Evolutionary conservation across 2,888 invertebrate genomes (phyloP).

Genomic region (Drosophila differens): DNA sequence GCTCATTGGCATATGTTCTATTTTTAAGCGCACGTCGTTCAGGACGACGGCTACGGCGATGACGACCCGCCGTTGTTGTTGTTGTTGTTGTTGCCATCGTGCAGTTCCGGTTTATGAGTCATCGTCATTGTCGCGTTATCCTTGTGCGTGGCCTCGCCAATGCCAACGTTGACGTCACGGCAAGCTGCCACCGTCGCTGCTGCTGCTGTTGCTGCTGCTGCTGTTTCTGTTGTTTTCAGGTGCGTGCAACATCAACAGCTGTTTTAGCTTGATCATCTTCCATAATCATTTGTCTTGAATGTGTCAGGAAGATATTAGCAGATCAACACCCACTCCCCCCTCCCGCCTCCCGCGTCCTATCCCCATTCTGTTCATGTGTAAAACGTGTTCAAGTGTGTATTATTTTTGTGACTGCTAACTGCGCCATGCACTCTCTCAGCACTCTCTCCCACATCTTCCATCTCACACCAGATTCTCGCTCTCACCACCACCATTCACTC

Average conservation of each 20-base stretch:
- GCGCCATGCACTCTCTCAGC: slow-evolving; percentile 9
- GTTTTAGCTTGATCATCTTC: slow-evolving; percentile 47
- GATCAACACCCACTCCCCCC: slow-evolving; percentile 18
- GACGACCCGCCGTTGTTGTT: neutral
- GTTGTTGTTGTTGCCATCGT: slow-evolving; percentile 29
- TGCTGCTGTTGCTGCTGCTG: neutral
- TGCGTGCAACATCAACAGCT: slow-evolving; percentile 63
- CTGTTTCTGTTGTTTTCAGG: slow-evolving; percentile 58
- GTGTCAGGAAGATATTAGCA: slow-evolving; percentile 37
- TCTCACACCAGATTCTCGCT: slow-evolving; percentile 18
- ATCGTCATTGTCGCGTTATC: slow-evolving; percentile 61
- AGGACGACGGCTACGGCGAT: slow-evolving; percentile 45
- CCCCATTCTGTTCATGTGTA: slow-evolving; percentile 13
- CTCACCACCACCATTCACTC: slow-evolving; percentile 19
- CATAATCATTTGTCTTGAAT: slow-evolving; percentile 33
- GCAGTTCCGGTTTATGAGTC: slow-evolving; percentile 75
- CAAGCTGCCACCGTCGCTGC: slow-evolving; percentile 11
- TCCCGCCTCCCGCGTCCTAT: neutral
- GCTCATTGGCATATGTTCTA: slow-evolving; percentile 77
- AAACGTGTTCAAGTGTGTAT: slow-evolving; percentile 59
- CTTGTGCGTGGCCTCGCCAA: slow-evolving; percentile 75
- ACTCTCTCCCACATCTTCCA: neutral
- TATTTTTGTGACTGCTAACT: slow-evolving; percentile 69
- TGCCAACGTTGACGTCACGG: slow-evolving; percentile 59
- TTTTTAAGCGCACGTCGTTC: slow-evolving; percentile 63